phyloP scores from a whole-genome alignment of 2,888 invertebrate genomes.

The Cheilosia pagana region DNA sequence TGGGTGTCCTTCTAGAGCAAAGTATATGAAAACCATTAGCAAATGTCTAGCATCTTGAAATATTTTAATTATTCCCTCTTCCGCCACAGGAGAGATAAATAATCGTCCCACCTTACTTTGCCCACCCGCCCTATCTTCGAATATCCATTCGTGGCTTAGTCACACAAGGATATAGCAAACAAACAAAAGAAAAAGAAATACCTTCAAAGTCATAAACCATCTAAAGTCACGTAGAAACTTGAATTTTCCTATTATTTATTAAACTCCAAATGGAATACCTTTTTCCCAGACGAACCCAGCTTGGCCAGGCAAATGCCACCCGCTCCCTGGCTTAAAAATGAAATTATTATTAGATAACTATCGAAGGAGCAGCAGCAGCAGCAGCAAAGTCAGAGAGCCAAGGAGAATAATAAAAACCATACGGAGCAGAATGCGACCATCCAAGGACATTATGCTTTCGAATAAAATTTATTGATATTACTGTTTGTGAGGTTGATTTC shows the following conservation, averaged over 20 bases:
- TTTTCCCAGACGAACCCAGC: neutral
- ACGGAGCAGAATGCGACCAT: conserved; percentile 70
- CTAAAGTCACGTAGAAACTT: conserved; percentile 69
- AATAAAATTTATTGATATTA: conserved; percentile 75
- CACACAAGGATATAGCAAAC: conserved; percentile 30
- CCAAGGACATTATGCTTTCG: conserved; percentile 74
- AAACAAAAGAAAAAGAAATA: conserved; percentile 20
- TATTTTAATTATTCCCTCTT: conserved; percentile 18
- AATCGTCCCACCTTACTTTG: neutral
- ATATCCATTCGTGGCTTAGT: conserved; percentile 49
- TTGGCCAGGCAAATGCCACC: conserved; percentile 3
- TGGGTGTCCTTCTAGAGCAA: neutral
- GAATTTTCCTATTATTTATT: conserved; percentile 73
- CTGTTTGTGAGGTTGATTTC: conserved; percentile 73
- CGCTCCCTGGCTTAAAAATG: conserved; percentile 50
- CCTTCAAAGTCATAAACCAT: conserved; percentile 64
- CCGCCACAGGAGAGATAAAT: neutral
- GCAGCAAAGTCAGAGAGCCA: conserved; percentile 18
- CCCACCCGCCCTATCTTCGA: conserved; percentile 7
- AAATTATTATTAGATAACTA: conserved; percentile 75
- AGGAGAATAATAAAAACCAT: conserved; percentile 69
- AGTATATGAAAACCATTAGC: conserved; percentile 17
- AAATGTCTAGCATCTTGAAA: neutral
- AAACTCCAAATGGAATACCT: conserved; percentile 59
- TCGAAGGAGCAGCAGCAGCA: conserved; percentile 48